phyloP scores from a whole-genome alignment of 2,888 invertebrate genomes.

The Nycteola revayana region DNA sequence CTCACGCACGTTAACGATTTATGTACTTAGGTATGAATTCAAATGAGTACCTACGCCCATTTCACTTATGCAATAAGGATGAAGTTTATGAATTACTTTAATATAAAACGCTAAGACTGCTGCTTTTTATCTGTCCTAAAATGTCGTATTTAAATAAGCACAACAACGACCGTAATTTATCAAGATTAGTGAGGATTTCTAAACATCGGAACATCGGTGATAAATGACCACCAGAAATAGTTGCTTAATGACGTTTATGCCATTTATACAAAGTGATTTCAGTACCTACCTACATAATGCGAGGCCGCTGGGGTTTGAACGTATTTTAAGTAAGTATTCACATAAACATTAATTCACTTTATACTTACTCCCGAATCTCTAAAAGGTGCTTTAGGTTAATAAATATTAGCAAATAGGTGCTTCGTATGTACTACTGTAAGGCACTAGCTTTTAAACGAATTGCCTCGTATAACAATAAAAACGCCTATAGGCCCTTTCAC shows the following conservation, averaged over 20 bases:
- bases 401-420: conserved; percentile 78
- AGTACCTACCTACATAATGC: conserved; percentile 19
- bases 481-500: conserved; percentile 75
- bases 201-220: conserved; percentile 39
- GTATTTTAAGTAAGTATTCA: conserved; percentile 36
- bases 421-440: conserved; percentile 70
- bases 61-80: conserved; percentile 50
- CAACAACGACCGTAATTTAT: conserved; percentile 40
- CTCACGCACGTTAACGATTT: conserved; percentile 55
- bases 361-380: conserved; percentile 48
- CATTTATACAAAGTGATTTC: conserved; percentile 27
- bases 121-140: too few relatives aligned
- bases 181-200: conserved; percentile 50
- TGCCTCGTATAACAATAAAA: conserved; percentile 80
- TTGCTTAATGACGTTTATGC: conserved; percentile 36
- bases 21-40: conserved; percentile 59
- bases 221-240: conserved; percentile 38
- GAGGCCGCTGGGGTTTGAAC: conserved; percentile 20
- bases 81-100: conserved; percentile 24
- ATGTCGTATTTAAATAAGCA: conserved; percentile 42
- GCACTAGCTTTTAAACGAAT: conserved; percentile 81
- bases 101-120: too few relatives aligned
- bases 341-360: conserved; percentile 53
- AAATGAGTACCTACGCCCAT: conserved; percentile 60
- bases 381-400: conserved; percentile 56